A percentile compares a stretch with the other conserved stretches of the same genome.
These are phyloP conservation scores for Psix sp. DNA, from an alignment of 1,140 invertebrate genomes.

Conservation along the genomic window DNA sequence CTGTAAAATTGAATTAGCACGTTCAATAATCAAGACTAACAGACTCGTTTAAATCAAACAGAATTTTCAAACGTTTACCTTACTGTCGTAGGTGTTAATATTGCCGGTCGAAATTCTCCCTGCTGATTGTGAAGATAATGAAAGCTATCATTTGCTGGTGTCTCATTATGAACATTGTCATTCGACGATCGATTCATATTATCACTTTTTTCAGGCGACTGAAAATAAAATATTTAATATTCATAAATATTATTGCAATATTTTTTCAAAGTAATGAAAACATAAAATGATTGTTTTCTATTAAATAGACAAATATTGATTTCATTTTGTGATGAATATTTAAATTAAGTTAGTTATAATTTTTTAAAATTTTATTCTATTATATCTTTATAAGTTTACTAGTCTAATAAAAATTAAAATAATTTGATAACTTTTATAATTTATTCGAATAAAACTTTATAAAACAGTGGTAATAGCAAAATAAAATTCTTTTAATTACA, in stretches of 20 bases:
- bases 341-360: too few species aligned
- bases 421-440: too few species aligned
- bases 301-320: too few species aligned
- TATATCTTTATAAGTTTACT: too few species aligned
- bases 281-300: too few species aligned
- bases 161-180: slow-evolving; percentile 67
- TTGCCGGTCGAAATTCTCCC: slow-evolving; percentile 69
- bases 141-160: slow-evolving; percentile 69
- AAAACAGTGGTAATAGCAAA: too few species aligned
- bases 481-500: too few species aligned
- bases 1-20: slow-evolving; percentile 66
- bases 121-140: slow-evolving; percentile 73
- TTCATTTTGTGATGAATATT: too few species aligned
- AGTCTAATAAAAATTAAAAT: too few species aligned
- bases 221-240: slow-evolving; percentile 9
- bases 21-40: not conserved
- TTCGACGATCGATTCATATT: slow-evolving; percentile 69
- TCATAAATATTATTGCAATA: not conserved
- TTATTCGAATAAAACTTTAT: too few species aligned
- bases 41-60: slow-evolving; percentile 5
- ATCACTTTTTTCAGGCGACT: slow-evolving; percentile 70
- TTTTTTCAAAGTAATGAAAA: not conserved
- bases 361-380: too few species aligned
- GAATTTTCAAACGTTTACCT: slow-evolving; percentile 59
- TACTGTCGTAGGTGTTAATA: slow-evolving; percentile 72